phyloP scores from a whole-genome alignment of 1,140 invertebrate species.

The Batillaria attramentaria region DNA sequence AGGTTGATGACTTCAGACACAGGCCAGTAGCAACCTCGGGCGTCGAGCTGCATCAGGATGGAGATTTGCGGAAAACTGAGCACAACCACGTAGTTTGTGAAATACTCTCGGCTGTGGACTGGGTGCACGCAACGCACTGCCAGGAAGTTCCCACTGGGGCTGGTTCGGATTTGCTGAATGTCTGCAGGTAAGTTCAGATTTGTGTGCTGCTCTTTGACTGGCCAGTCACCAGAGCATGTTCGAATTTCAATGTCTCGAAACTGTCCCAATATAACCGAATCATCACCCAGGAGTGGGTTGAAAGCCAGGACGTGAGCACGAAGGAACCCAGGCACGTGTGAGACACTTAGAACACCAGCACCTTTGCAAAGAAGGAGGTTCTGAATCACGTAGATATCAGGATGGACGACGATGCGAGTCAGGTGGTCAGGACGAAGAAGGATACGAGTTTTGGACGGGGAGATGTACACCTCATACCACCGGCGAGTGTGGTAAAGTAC shows the following conservation, averaged over 20 bases:
- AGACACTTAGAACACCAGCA: constrained; percentile 34
- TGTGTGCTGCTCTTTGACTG: constrained; percentile 35
- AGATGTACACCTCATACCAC: constrained; percentile 63
- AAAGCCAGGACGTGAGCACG: constrained; percentile 48
- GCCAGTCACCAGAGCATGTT: constrained; percentile 40
- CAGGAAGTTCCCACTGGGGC: constrained; percentile 52
- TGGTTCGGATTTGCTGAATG: constrained; percentile 58
- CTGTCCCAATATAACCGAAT: constrained; percentile 37
- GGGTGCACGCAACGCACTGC: constrained; percentile 54
- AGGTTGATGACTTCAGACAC: constrained; percentile 61
- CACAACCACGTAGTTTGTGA: constrained; percentile 51
- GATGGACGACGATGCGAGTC: constrained; percentile 49
- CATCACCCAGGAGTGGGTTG: constrained; percentile 48
- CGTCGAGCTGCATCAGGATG: constrained; percentile 54
- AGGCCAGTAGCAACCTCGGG: constrained; percentile 60
- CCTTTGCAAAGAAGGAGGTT: constrained; percentile 40
- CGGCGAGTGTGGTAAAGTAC: constrained; percentile 50
- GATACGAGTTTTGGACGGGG: constrained; percentile 50
- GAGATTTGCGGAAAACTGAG: constrained; percentile 46
- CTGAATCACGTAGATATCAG: constrained; percentile 53
- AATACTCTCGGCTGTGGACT: constrained; percentile 52
- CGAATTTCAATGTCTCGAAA: constrained; percentile 45
- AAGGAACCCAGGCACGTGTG: constrained; percentile 36
- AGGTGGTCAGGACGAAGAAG: constrained; percentile 57
- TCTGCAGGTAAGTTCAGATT: constrained; percentile 47